phyloP scores from a whole-genome alignment of 2,888 invertebrate species.

The Caenorhabditis japonica region DNA sequence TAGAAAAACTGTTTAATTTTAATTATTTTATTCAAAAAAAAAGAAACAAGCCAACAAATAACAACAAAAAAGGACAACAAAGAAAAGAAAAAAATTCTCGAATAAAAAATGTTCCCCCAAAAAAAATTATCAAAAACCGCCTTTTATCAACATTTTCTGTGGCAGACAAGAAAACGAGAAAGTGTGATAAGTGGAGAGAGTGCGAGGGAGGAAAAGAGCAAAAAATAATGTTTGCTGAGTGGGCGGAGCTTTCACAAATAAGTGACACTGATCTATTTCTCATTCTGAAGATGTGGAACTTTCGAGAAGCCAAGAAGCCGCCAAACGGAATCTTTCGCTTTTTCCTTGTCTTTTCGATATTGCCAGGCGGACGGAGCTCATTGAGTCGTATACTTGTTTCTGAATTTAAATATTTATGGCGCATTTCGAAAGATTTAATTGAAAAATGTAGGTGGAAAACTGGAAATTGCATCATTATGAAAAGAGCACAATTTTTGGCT shows the following conservation, averaged over 20 bases:
- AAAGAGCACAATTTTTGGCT: too few relatives aligned
- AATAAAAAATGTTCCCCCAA: not conserved
- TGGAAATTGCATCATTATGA: too few relatives aligned
- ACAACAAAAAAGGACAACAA: constrained; percentile 7
- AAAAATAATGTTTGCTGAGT: constrained; percentile 13
- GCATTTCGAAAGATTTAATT: too few relatives aligned
- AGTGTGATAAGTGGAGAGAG: not conserved
- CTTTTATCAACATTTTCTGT: constrained; percentile 19
- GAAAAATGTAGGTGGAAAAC: too few relatives aligned
- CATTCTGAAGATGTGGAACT: not conserved
- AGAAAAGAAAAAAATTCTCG: not conserved
- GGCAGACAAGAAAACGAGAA: constrained; percentile 3
- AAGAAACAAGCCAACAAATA: not conserved
- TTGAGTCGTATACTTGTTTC: constrained; percentile 43
- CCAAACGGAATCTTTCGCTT: constrained; percentile 26
- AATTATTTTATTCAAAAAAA: not conserved
- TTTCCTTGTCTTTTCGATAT: constrained; percentile 46
- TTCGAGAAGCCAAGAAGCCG: constrained; percentile 40
- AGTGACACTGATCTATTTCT: constrained; percentile 33
- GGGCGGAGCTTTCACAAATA: constrained; percentile 24
- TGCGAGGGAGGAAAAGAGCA: not conserved
- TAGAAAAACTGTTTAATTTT: not conserved
- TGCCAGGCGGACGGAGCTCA: constrained; percentile 38
- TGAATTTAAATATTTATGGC: constrained; percentile 9
- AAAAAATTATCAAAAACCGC: constrained; percentile 5